These are phyloP conservation scores for Eulithis testata DNA, from an alignment of 2,888 invertebrate species.

Conservation along the genomic window DNA sequence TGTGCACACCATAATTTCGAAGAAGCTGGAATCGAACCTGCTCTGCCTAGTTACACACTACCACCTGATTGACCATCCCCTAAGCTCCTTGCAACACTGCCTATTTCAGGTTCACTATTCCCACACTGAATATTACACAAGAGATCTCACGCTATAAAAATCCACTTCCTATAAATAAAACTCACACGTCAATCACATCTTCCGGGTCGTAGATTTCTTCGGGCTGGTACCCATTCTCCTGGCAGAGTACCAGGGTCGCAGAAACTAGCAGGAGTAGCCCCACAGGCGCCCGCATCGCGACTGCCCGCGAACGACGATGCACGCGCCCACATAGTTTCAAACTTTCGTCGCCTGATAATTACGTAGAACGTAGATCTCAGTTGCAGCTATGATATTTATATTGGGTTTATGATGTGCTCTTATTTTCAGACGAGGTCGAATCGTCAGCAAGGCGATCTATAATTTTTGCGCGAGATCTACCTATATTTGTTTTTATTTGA, in stretches of 20 bases:
- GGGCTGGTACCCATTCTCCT: constrained; percentile 69
- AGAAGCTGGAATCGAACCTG: too few relatives aligned
- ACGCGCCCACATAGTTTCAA: constrained; percentile 68
- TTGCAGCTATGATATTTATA: constrained; percentile 33
- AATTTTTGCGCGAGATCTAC: not conserved
- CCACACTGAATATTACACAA: not conserved
- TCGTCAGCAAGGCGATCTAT: constrained; percentile 1
- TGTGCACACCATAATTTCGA: too few relatives aligned
- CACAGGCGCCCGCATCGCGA: constrained; percentile 78
- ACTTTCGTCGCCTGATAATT: constrained; percentile 50
- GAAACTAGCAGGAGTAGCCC: constrained; percentile 61
- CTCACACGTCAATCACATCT: constrained; percentile 77
- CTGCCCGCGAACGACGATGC: constrained; percentile 70
- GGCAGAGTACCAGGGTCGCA: constrained; percentile 68
- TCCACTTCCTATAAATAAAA: constrained; percentile 44
- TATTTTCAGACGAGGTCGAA: constrained; percentile 25
- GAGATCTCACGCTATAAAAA: constrained; percentile 9
- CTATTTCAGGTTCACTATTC: not conserved
- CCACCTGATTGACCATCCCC: too few relatives aligned
- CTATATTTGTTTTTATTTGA: not conserved
- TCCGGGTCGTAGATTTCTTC: constrained; percentile 70
- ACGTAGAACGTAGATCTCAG: constrained; percentile 30
- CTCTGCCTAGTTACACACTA: too few relatives aligned
- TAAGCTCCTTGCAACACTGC: too few relatives aligned
- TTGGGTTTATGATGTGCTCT: constrained; percentile 24